Evolutionary conservation across 2,888 invertebrate genomes (phyloP), one percentile per base, ranked within the genome.

Genomic region (Limulus polyphemus): DNA sequence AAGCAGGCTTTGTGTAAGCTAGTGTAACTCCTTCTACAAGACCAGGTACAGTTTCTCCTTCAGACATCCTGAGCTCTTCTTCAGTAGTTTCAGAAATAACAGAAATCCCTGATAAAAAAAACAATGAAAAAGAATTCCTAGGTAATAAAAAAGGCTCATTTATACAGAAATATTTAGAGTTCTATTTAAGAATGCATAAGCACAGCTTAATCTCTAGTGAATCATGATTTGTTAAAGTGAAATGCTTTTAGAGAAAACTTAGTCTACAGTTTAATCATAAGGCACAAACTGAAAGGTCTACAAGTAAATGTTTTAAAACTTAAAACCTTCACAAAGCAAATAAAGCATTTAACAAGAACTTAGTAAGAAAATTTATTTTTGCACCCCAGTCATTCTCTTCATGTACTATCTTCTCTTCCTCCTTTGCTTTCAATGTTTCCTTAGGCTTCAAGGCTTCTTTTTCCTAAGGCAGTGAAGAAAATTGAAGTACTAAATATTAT

Each of bases 301-400:
- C 32, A 32, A 32, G 32, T 32, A 4, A 3, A 32, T 32, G 32
- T 32, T 32, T 32, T 32, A 32, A 32, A 32, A 32, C 32, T 32
- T 32, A 32, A 32, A 4, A 32, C 2, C 32, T 32, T 32, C 32
- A 32, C 2, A 3, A 32, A 32, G 32, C 32, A 32, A 32, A 32
- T 32, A 32, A 32, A 4, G 32, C 32, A 32, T 32, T 32, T 32
- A 32, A 32, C 32, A 32, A 32, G 32, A 32, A 4, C 32, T 32
- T 32, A 3, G 32, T 32, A 32, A 17, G 13, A 47, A 46, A 63
- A 55, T 61, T 63, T 60, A 63, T 62, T 32, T 54, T 64, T 11
- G 80, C 81, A 81, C 93, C 93, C 90, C 91, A 97, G 59, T 90
- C 86, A 76, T 98, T 97, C 55, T 88, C 88, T 68, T 88, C 88